Evolutionary conservation across 2,888 invertebrate genomes (phyloP), one percentile per base, ranked within the genome.

Genomic region (Synanthedon myopaeformis): DNA sequence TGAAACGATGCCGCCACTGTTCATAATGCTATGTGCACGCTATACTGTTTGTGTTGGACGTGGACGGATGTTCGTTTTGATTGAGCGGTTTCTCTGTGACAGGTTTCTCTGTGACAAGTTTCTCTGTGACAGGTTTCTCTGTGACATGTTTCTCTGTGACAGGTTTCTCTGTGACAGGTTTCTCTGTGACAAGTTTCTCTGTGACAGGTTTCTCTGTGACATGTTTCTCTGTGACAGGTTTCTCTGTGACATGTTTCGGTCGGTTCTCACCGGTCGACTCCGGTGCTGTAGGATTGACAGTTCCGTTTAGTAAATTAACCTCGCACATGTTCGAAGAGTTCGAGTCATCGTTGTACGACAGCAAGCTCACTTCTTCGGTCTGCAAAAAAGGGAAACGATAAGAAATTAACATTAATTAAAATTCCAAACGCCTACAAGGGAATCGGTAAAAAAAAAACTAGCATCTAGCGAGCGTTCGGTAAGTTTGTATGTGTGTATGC

Each of bases 1-100:
- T 83, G 76, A 83, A 86, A 69, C 80, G 69, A 45, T 71, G 74
- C 19, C 86, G 75, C 86, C 86, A 84, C 53, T 73, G 73, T 58
- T 78, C 78, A 72, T 85, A 84, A 55, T 80, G 85, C 86, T 87
- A 86, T 78, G 86, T 81, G 62, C 83, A 82, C 1, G 76, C 84
- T 51, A 86, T 82, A 54, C 69, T 70, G 67, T 67, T 77, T 4
- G 82, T 70, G 67, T 67, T 77, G 4, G 82, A 74, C 0, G 79
- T 69, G 2, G 82, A 74, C 1, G 77, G 65, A 53, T 66, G 72
- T 52, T 76, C 69, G n/a, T 41, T 17, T 35, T 51, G 13, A 49
- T 12, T 51, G 41, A 14, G 23, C 19, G n/a, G 57, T 57, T 70
- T 74, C 35, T 69, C 67, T 3, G 65, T 53, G 12, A 61, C 57